These are phyloP conservation scores for Heliangelus exortis DNA, from an alignment of 2,797 vertebrate genomes.

Conservation along the genomic window DNA sequence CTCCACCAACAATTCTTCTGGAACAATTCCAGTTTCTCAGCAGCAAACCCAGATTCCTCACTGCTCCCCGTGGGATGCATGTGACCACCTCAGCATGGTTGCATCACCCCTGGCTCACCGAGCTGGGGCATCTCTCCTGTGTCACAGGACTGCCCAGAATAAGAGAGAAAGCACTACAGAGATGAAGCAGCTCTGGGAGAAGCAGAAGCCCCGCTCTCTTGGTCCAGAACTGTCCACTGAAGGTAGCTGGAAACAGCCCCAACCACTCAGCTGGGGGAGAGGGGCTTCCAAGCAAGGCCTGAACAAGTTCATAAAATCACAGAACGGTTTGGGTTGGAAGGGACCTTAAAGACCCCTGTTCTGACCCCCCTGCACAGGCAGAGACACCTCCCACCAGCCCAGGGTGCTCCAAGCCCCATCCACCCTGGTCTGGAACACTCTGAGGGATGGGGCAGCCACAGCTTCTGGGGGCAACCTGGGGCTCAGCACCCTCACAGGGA, in stretches of 20 bases:
- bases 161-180: not conserved
- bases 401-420: no score
- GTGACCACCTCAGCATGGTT: rapidly evolving
- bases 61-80: not conserved
- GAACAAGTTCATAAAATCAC: not conserved
- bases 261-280: rapidly evolving
- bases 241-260: rapidly evolving
- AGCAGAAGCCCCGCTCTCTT: not conserved
- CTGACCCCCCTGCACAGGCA: no score
- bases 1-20: rapidly evolving
- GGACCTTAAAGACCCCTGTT: no score
- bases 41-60: no score
- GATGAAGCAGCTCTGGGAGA: not conserved
- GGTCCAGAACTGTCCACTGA: not conserved
- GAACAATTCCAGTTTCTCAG: not conserved
- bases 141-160: not conserved
- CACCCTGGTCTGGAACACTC: no score
- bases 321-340: no score
- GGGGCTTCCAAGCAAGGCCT: not conserved
- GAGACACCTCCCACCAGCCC: no score
- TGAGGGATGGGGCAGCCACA: no score
- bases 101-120: not conserved
- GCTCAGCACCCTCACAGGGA: no score
- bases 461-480: no score
- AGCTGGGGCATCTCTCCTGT: not conserved